Evolutionary conservation across 2,797 vertebrate genomes (phyloP).

Genomic region (Bryconaethiops microstoma): DNA sequence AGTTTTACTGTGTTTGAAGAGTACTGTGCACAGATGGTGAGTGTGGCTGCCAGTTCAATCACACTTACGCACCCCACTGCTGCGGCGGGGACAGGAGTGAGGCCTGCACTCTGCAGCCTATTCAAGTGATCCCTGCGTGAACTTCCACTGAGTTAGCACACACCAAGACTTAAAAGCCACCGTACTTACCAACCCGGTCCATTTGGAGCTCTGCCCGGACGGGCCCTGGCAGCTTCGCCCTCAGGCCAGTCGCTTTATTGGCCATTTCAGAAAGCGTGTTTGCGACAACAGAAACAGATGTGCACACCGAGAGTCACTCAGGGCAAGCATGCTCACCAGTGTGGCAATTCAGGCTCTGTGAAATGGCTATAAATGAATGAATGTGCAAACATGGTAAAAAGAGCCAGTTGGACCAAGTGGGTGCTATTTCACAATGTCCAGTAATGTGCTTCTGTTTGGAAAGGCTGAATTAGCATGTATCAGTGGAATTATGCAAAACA

Average conservation of each 20-base stretch:
- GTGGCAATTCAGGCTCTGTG: conserved; percentile 42
- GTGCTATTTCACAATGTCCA: conserved; percentile 2
- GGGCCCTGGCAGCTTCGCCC: conserved; percentile 55
- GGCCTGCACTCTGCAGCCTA: conserved; percentile 60
- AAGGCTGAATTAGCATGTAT: not conserved
- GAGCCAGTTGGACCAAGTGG: not conserved
- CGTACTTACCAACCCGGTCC: conserved; percentile 52
- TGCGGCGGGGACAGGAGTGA: conserved; percentile 53
- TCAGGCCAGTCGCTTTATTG: conserved; percentile 61
- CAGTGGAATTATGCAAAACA: too few relatives aligned
- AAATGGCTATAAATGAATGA: conserved; percentile 36
- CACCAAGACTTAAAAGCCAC: conserved; percentile 62
- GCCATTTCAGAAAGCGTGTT: conserved; percentile 53
- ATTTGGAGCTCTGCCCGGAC: conserved; percentile 52
- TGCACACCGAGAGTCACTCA: conserved; percentile 50
- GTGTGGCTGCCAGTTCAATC: conserved; percentile 74
- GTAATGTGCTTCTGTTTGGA: not conserved
- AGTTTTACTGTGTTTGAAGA: conserved; percentile 63
- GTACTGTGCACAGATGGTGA: conserved; percentile 67
- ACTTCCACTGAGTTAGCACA: conserved; percentile 60
- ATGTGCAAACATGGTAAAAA: conserved; percentile 14
- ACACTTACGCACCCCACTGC: conserved; percentile 60
- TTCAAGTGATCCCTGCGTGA: conserved; percentile 61
- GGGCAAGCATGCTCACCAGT: conserved; percentile 53
- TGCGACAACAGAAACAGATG: conserved; percentile 62